A percentile compares a stretch with the other conserved stretches of the same genome.
Conservation (phyloP, 92 coral and sea anemone species). For the Chrysogorgia sp. region DNA sequence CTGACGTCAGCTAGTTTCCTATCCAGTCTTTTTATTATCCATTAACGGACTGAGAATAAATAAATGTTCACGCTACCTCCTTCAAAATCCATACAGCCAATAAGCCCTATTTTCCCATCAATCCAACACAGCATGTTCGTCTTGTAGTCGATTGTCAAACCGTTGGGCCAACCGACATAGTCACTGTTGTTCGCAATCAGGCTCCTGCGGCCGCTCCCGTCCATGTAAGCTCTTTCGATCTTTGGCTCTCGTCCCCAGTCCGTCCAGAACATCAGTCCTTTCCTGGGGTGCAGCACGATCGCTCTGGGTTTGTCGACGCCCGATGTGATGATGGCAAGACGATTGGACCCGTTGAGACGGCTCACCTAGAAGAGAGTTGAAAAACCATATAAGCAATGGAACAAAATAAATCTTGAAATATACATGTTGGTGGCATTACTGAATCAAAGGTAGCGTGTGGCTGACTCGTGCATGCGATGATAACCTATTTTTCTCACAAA, state of each 20-base stretch:
- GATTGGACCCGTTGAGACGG: conserved; percentile 76
- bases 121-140: conserved; percentile 73
- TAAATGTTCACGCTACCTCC: conserved; percentile 63
- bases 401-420: too few species aligned
- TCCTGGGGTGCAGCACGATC: conserved; percentile 80
- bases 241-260: conserved; percentile 62
- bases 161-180: conserved; percentile 60
- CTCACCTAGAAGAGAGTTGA: conserved; percentile 67
- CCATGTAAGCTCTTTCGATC: conserved; percentile 82
- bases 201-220: conserved; percentile 67
- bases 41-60: background rate
- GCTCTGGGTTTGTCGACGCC: conserved; percentile 72
- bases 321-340: conserved; percentile 69
- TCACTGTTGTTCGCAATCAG: conserved; percentile 44
- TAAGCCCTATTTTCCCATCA: conserved; percentile 47
- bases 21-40: too few species aligned
- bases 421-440: too few species aligned
- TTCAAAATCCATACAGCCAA: conserved; percentile 75
- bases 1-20: too few species aligned
- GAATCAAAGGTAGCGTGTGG: too few species aligned
- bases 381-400: background rate
- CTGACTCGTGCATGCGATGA: too few species aligned
- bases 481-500: too few species aligned
- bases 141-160: conserved; percentile 74
- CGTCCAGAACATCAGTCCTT: conserved; percentile 90